phyloP scores from a whole-genome alignment of 30 jellyfish, hydroid and myxozoan species.

The Cassiopea xamachana region DNA sequence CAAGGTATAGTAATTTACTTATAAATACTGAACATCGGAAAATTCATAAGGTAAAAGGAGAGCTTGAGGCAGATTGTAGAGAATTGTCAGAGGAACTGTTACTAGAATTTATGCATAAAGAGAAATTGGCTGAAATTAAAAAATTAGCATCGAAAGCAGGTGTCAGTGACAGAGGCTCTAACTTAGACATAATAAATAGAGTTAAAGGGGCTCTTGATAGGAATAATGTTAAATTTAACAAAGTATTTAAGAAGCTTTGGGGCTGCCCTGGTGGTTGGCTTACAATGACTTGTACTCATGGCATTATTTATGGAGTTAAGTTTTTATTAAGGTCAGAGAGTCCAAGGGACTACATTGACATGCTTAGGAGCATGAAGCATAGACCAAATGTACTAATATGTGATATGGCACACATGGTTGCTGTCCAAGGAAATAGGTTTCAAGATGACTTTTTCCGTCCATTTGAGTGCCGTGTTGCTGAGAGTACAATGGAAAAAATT shows the following conservation, averaged over 20 bases:
- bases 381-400: conserved; percentile 40
- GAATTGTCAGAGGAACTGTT: conserved; percentile 53
- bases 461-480: conserved; percentile 53
- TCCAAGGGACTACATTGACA: conserved; percentile 59
- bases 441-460: conserved; percentile 35
- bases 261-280: conserved; percentile 78
- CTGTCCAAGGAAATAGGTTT: conserved; percentile 35
- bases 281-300: conserved; percentile 50
- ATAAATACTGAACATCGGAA: conserved; percentile 59
- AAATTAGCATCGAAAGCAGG: conserved; percentile 28
- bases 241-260: conserved; percentile 40
- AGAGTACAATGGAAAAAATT: conserved; percentile 18
- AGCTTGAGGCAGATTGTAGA: conserved; percentile 43
- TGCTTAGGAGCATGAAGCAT: conserved; percentile 27
- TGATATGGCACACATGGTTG: conserved; percentile 71
- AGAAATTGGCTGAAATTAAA: not conserved
- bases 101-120: conserved; percentile 8
- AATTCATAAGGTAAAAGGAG: conserved; percentile 10
- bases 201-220: conserved; percentile 18
- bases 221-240: conserved; percentile 27
- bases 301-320: conserved; percentile 41
- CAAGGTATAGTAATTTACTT: conserved; percentile 6
- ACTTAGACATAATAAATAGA: conserved; percentile 58
- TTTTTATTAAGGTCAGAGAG: conserved; percentile 54
- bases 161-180: conserved; percentile 39